Evolutionary conservation across 2,797 vertebrate genomes (phyloP).

Genomic region (Characodon lateralis): DNA sequence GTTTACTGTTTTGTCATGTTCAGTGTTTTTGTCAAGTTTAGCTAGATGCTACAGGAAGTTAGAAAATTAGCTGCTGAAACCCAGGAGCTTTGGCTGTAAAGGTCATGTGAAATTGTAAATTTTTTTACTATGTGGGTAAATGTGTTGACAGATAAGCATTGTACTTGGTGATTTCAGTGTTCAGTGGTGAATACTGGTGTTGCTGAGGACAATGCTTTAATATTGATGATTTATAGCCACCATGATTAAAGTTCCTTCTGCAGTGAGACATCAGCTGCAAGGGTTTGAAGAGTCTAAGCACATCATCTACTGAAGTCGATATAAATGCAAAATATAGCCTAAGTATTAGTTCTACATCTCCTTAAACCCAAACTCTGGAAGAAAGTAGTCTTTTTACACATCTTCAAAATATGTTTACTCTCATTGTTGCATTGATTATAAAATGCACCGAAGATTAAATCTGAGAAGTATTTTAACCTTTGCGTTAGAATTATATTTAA

Average conservation of each 20-base stretch:
- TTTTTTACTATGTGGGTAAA: not conserved
- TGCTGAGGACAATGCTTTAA: not conserved
- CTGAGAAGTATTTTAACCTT: not conserved
- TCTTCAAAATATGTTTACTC: not conserved
- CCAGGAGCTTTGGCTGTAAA: not conserved
- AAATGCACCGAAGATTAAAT: not conserved
- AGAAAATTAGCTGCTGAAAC: not conserved
- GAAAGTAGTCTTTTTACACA: not conserved
- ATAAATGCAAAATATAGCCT: not conserved
- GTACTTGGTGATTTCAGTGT: not conserved
- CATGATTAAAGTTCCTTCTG: not conserved
- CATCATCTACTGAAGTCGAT: not conserved
- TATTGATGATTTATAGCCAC: conserved; percentile 4
- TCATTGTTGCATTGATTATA: not conserved
- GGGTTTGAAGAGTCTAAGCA: not conserved
- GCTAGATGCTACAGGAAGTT: not conserved
- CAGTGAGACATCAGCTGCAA: not conserved
- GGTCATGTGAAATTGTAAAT: too few relatives aligned
- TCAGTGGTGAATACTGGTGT: not conserved
- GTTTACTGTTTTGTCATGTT: not conserved
- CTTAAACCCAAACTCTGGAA: not conserved
- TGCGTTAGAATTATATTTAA: not conserved
- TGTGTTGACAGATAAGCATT: not conserved
- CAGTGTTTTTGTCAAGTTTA: too few relatives aligned
- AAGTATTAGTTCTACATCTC: not conserved